Base-by-base conservation (phyloP, 2,113 vertebrate genomes). In the Sylvietta virens region DNA sequence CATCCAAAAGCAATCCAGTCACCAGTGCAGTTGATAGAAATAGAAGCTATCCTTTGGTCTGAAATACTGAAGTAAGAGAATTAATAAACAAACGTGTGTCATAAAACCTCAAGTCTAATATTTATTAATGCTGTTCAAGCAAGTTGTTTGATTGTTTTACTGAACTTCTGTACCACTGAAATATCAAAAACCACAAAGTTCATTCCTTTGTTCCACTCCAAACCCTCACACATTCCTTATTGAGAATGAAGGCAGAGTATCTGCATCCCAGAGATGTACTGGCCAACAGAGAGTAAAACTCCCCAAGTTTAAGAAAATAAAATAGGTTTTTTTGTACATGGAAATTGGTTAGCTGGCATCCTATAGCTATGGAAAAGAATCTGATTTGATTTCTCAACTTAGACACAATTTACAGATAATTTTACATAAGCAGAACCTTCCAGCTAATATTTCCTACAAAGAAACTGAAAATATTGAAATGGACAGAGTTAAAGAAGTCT, bases 1-100 rank as follows among this genome's bases (percentile, higher is more conserved):
- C 99, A 99, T 14, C 99, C 99, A 26, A 99, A 99, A 23, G 99
- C 98, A 26, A 99, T 99, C 99, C 99, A 99, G 97, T 99, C 99
- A 80, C 99, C 99, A 4, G 99, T 98, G 92, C 92, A 87, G 95
- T 99, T 99, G 88, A 99, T 86, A 30, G 98, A 92, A 71, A 99
- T 95, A 3, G 99, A 98, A 7, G 98, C 74, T 70, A 99, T 98
- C 76, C 98, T 98, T 97, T 99, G 99, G 61, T 99, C 99, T 14
- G 99, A 99, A 98, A 99, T 98, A 94, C 99, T 99, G 94, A 47
- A 83, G 23, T 50, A 64, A 27, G 58, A 87, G 53, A 90, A 74
- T 28, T 14, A 11, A n/a, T 61, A 54, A 65, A 31, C 1, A 92
- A 88, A 57, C 1, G 17, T 69, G 13, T 26, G 11, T 11, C 19